Conservation (phyloP, 2,113 vertebrate species). For the Myrmophylax atrothorax region DNA sequence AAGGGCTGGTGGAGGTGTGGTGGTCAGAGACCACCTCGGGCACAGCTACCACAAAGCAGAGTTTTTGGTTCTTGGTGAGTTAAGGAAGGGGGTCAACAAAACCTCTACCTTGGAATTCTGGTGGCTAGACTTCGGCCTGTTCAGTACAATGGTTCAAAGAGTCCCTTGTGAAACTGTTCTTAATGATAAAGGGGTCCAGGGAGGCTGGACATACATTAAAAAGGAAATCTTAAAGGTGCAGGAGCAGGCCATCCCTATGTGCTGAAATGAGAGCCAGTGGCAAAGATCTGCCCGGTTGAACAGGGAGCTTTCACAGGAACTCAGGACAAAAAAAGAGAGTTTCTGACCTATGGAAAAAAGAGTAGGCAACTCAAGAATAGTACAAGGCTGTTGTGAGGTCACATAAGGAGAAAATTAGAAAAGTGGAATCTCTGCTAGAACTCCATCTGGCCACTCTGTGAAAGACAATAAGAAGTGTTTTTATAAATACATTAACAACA, state of each 20-base stretch:
- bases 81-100: neutral
- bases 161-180: neutral
- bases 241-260: rapidly evolving
- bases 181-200: neutral
- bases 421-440: neutral
- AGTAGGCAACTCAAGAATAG: neutral
- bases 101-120: neutral
- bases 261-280: neutral
- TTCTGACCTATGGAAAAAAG: neutral
- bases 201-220: neutral
- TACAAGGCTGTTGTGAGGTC: neutral
- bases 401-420: neutral
- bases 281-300: neutral
- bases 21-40: neutral
- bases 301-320: neutral
- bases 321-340: neutral
- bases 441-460: neutral
- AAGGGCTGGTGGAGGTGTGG: neutral
- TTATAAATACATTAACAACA: neutral
- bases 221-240: neutral
- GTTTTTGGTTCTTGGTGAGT: neutral
- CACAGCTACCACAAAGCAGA: neutral
- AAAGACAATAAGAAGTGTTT: neutral
- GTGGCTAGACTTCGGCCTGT: neutral
- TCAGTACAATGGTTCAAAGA: neutral